Conservation (phyloP, 2,888 invertebrate species). For the Epistrophella euchroma region DNA sequence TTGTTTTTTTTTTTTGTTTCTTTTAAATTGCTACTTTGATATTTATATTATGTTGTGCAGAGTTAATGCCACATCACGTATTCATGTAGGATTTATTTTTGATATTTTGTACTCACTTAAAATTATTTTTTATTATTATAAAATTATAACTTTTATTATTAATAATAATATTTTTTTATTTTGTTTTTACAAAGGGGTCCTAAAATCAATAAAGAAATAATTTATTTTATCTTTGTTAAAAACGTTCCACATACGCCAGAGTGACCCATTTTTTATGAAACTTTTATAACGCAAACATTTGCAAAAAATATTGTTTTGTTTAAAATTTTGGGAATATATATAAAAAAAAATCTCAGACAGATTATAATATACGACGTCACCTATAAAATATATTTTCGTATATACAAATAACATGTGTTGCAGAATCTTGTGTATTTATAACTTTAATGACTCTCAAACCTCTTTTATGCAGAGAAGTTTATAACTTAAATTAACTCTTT, state of each 20-base stretch:
- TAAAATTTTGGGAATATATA: neutral
- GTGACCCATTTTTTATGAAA: constrained; percentile 41
- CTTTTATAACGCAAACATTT: constrained; percentile 52
- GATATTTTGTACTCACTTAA: constrained; percentile 37
- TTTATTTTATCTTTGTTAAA: neutral
- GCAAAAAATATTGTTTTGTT: constrained; percentile 28
- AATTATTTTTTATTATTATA: constrained; percentile 4
- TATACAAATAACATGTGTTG: constrained; percentile 33
- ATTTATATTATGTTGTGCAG: constrained; percentile 1
- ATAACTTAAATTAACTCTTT: constrained; percentile 63
- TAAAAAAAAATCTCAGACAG: neutral
- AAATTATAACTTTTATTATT: neutral
- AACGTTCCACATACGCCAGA: constrained; percentile 66
- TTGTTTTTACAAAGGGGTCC: constrained; percentile 8
- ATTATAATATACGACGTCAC: constrained; percentile 43
- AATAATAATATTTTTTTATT: neutral
- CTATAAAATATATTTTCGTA: constrained; percentile 31
- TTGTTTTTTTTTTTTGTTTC: neutral
- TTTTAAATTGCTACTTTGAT: neutral
- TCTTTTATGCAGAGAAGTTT: constrained; percentile 41
- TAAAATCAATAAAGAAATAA: constrained; percentile 11
- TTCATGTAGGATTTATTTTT: constrained; percentile 17
- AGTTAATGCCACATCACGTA: constrained; percentile 11
- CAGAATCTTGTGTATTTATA: constrained; percentile 55
- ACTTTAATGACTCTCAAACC: constrained; percentile 56